Conservation (phyloP, 2,113 vertebrate species). For the Notothenia coriiceps region DNA sequence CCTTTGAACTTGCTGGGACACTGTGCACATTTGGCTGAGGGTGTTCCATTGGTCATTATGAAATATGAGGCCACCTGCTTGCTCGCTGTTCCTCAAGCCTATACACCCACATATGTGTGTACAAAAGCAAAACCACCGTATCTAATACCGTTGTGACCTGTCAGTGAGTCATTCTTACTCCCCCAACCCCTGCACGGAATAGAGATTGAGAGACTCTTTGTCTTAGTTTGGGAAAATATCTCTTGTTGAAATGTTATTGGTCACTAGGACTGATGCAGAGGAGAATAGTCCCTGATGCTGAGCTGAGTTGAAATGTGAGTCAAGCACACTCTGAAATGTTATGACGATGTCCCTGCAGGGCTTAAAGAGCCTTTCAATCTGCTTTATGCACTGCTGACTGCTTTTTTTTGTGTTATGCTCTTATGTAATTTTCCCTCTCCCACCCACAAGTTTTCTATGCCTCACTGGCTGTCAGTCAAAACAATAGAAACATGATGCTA, state of each 20-base stretch:
- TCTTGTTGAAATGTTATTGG: slow-evolving; percentile 48
- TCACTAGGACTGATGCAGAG: slow-evolving; percentile 32
- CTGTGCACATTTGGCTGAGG: slow-evolving; percentile 7
- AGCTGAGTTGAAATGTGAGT: slow-evolving; percentile 43
- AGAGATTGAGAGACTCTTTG: slow-evolving; percentile 62
- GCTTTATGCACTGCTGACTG: slow-evolving; percentile 36
- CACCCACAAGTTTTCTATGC: slow-evolving; percentile 1
- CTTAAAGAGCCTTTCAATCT: slow-evolving; percentile 24
- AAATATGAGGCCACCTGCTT: slow-evolving; percentile 18
- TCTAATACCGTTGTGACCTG: slow-evolving; percentile 53
- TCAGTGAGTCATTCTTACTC: slow-evolving; percentile 69
- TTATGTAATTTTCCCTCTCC: slow-evolving; percentile 18
- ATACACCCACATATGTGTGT: slow-evolving; percentile 35
- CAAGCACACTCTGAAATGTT: slow-evolving; percentile 44
- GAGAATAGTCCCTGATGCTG: slow-evolving; percentile 17
- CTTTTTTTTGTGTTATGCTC: slow-evolving; percentile 27
- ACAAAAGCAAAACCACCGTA: slow-evolving; percentile 33
- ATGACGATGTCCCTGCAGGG: slow-evolving; percentile 29
- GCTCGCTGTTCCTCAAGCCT: background rate
- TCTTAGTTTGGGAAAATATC: slow-evolving; percentile 45
- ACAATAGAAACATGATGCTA: slow-evolving; percentile 36
- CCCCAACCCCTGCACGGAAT: slow-evolving; percentile 34
- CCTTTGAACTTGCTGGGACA: slow-evolving; percentile 40
- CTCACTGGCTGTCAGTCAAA: slow-evolving; percentile 57
- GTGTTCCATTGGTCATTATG: slow-evolving; percentile 26